phyloP scores from a whole-genome alignment of 2,113 vertebrate species.

The Dicentrarchus labrax region DNA sequence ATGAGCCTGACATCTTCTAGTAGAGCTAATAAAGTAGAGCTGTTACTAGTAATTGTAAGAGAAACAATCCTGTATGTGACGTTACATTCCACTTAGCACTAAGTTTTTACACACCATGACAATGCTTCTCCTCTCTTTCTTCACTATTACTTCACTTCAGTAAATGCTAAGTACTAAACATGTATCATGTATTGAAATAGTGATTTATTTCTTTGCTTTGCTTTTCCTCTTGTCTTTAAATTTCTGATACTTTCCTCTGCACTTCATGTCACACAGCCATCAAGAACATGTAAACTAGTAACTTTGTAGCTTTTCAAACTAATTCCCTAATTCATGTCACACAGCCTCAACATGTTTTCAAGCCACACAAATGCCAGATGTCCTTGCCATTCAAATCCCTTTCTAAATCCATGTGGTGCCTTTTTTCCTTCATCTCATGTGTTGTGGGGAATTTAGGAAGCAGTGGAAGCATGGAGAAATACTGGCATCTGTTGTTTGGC shows the following conservation, averaged over 20 bases:
- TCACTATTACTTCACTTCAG: no score
- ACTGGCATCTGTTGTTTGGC: slow-evolving; percentile 52
- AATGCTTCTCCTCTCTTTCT: no score
- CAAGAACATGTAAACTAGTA: not conserved
- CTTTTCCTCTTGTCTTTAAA: not conserved
- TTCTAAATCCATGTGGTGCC: not conserved
- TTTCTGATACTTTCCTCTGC: not conserved
- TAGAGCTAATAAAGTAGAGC: no score
- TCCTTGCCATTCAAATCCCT: slow-evolving; percentile 1
- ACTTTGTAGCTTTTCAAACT: not conserved
- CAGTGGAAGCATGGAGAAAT: slow-evolving; percentile 31
- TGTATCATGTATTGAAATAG: no score
- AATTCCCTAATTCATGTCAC: not conserved
- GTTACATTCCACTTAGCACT: no score
- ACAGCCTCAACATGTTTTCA: not conserved
- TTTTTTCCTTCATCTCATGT: not conserved
- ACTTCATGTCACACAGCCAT: not conserved
- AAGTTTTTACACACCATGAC: no score
- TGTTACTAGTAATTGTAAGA: no score
- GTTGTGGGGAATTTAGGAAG: not conserved
- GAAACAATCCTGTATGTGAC: no score
- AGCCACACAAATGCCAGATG: not conserved
- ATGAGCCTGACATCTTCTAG: no score
- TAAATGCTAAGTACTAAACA: no score
- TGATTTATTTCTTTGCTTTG: not conserved